Conservation (phyloP, 2,113 vertebrate species). For the Pantherophis guttatus region DNA sequence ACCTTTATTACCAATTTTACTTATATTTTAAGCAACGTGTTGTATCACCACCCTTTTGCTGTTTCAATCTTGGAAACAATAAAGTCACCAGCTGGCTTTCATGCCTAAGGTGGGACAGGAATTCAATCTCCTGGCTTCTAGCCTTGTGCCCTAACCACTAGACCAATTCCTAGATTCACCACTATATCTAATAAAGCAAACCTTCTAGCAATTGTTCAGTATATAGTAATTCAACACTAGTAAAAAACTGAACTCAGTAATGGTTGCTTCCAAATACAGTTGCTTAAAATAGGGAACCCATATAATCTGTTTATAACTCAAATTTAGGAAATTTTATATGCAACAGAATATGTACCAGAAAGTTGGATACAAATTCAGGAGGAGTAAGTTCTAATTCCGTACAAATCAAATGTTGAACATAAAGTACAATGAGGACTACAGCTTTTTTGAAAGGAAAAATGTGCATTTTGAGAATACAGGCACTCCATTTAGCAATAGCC, state of each 20-base stretch:
- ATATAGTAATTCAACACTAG: background rate
- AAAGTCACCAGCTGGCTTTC: background rate
- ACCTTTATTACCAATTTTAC: slow-evolving; percentile 29
- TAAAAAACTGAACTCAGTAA: background rate
- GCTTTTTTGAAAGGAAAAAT: background rate
- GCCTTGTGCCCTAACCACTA: background rate
- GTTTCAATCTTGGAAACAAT: slow-evolving; percentile 30
- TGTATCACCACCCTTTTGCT: background rate
- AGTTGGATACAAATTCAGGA: background rate
- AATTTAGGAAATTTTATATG: background rate
- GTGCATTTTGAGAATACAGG: too few species aligned
- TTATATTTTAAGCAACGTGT: slow-evolving; percentile 42
- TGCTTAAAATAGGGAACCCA: background rate
- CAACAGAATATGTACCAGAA: background rate
- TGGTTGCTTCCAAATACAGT: background rate
- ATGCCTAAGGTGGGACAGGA: background rate
- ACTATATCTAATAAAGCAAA: background rate
- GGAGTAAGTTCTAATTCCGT: background rate
- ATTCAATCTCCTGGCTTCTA: background rate
- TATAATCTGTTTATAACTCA: background rate
- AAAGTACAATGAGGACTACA: background rate
- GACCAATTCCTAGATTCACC: background rate
- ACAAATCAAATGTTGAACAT: background rate
- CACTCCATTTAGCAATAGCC: too few species aligned
- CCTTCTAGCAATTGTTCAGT: background rate